Evolutionary conservation across 2,888 invertebrate genomes (phyloP), one percentile per base, ranked within the genome.

Genomic region (Tuberolachnus salignus): DNA sequence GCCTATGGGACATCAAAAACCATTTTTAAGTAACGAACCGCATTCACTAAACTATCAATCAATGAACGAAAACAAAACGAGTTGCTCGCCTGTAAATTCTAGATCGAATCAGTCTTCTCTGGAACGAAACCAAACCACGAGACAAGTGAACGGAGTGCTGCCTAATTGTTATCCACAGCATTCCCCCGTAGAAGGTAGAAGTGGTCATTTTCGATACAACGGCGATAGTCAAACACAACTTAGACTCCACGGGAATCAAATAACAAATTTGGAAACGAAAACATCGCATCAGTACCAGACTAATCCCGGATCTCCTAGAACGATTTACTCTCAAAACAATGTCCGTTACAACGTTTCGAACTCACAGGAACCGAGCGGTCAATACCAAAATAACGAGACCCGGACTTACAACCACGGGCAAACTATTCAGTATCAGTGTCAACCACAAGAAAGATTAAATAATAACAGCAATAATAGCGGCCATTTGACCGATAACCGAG

Each of bases 41-140:
- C 69, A 69, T 67, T 78, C 78, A 2, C 67, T 78, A 1, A 69
- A 51, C 16, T 78, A 78, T 42, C 78, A 78, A 59, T 51, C 46
- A 3, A 34, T 51, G 13, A 78, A 51, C 13, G 78, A 78, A 21
- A 61, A 26, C 16, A 59, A 69, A n/a, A 10, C 49, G 6, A 61
- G 23, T 59, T 61, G 49, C n/a, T 78, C 69, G 13, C 78, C 78
- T 8, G 73, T 64, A 23, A 69, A 69, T 14, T n/a, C 69, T 59
- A 69, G 78, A 61, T 78, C 78, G n/a, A 78, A 78, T 51, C 78
- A 78, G 16, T 78, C 78, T 26, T 78, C 78, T 59, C 13, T 78
- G 6, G 78, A 78, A 69, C 26, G 78, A 9, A 75, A 75, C 34
- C 75, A 55, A 57, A 59, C 67, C 2, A 49, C 59, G 34, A 69